phyloP scores from a whole-genome alignment of 2,113 vertebrate genomes.

The Orycteropus afer region DNA sequence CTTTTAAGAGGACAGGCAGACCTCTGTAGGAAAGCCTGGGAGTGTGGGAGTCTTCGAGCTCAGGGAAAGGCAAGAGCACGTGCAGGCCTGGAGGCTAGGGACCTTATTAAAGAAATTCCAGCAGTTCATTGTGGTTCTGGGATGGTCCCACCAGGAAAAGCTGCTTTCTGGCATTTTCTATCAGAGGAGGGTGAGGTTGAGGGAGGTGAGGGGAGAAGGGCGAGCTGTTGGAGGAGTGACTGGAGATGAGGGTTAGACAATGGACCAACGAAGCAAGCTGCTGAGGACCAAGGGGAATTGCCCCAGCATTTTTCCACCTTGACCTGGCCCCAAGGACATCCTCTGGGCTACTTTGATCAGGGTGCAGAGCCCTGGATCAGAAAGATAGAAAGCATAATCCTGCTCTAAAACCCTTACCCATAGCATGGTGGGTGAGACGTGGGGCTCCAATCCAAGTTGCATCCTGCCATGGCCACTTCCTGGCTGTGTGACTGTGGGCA shows the following conservation, averaged over 20 bases:
- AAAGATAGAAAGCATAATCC: neutral
- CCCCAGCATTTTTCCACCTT: neutral
- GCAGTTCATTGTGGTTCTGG: rapidly evolving
- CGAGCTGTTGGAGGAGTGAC: rapidly evolving
- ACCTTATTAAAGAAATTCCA: rapidly evolving
- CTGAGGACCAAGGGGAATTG: neutral
- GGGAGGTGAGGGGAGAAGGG: no score
- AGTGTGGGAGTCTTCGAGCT: neutral
- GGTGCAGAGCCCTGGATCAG: neutral
- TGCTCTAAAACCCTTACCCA: neutral
- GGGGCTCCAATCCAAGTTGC: neutral
- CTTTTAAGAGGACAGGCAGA: neutral
- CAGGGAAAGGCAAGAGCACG: neutral
- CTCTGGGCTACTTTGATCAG: neutral
- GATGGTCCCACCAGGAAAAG: neutral
- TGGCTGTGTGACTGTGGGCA: neutral
- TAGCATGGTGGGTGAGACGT: neutral
- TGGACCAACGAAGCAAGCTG: neutral
- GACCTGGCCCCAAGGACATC: neutral
- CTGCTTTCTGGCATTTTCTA: neutral
- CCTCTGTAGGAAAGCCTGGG: neutral
- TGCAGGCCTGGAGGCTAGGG: neutral
- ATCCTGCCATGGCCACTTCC: neutral
- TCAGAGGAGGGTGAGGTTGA: neutral
- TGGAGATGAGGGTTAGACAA: neutral